phyloP scores from a whole-genome alignment of 2,888 invertebrate genomes.

The Neoscelio sp. region DNA sequence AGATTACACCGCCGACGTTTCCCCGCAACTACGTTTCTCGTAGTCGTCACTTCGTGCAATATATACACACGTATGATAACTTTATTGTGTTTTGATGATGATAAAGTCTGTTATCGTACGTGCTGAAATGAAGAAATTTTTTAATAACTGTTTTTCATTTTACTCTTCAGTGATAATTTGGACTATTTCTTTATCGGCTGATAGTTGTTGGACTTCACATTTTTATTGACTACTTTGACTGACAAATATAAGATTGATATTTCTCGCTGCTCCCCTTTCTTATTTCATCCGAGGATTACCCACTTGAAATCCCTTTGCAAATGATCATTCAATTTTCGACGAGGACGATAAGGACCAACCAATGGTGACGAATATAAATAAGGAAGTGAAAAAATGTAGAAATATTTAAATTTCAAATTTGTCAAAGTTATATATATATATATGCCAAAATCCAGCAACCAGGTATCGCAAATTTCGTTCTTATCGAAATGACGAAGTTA shows the following conservation, averaged over 20 bases:
- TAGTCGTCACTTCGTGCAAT: slow-evolving; percentile 42
- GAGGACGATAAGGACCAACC: slow-evolving; percentile 28
- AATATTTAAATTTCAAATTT: background rate
- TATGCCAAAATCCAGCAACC: no score
- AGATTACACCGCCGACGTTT: slow-evolving; percentile 72
- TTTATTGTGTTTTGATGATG: no score
- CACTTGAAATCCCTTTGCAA: slow-evolving; percentile 34
- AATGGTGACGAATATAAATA: slow-evolving; percentile 76
- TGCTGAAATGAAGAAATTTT: no score
- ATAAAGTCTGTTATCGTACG: no score
- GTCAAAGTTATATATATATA: no score
- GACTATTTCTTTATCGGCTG: slow-evolving; percentile 27
- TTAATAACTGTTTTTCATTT: background rate
- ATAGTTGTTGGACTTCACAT: slow-evolving; percentile 17
- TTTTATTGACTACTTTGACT: slow-evolving; percentile 55
- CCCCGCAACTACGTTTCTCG: slow-evolving; percentile 19
- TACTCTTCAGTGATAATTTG: slow-evolving; percentile 28
- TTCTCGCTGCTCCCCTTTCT: slow-evolving; percentile 27
- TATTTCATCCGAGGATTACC: slow-evolving; percentile 12
- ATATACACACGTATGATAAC: background rate
- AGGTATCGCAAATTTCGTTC: no score
- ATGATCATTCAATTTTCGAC: slow-evolving; percentile 57
- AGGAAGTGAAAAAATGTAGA: slow-evolving; percentile 43
- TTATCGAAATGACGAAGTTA: slow-evolving; percentile 52
- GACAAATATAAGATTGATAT: slow-evolving; percentile 60